A percentile compares a stretch with the other conserved stretches of the same genome.
phyloP scores from a whole-genome alignment of 2,888 invertebrate species.

The Coelinius sp. region DNA sequence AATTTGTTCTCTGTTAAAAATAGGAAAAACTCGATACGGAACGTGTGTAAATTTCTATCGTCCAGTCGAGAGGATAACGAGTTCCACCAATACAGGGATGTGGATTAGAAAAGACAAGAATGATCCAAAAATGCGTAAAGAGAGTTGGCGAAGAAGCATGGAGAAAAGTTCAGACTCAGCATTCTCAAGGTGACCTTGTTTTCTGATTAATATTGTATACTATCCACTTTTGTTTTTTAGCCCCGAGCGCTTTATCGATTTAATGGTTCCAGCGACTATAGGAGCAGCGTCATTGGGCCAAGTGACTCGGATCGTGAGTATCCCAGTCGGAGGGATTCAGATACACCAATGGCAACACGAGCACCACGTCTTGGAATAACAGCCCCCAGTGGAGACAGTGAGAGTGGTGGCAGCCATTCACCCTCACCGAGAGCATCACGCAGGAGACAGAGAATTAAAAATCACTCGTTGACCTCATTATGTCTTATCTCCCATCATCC shows the following conservation, averaged over 20 bases:
- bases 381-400: constrained; percentile 82
- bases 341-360: constrained; percentile 68
- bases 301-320: constrained; percentile 92
- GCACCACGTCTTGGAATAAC: constrained; percentile 77
- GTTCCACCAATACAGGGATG: constrained; percentile 62
- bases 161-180: constrained; percentile 94
- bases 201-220: neutral
- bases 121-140: constrained; percentile 79
- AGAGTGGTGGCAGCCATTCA: constrained; percentile 89
- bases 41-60: constrained; percentile 99
- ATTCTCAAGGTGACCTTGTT: constrained; percentile 84
- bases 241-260: constrained; percentile 51
- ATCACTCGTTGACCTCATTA: constrained; percentile 95
- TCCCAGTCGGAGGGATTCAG: constrained; percentile 81
- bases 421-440: constrained; percentile 88
- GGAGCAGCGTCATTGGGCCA: constrained; percentile 90
- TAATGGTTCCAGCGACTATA: constrained; percentile 84
- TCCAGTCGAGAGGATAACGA: constrained; percentile 82
- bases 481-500: constrained; percentile 99
- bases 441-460: constrained; percentile 86
- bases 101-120: constrained; percentile 71
- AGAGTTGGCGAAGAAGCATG: constrained; percentile 93
- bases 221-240: neutral
- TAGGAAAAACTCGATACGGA: constrained; percentile 91
- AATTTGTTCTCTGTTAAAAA: neutral